Evolutionary conservation across 2,113 vertebrate species (phyloP).

Genomic region (Silurus asotus): DNA sequence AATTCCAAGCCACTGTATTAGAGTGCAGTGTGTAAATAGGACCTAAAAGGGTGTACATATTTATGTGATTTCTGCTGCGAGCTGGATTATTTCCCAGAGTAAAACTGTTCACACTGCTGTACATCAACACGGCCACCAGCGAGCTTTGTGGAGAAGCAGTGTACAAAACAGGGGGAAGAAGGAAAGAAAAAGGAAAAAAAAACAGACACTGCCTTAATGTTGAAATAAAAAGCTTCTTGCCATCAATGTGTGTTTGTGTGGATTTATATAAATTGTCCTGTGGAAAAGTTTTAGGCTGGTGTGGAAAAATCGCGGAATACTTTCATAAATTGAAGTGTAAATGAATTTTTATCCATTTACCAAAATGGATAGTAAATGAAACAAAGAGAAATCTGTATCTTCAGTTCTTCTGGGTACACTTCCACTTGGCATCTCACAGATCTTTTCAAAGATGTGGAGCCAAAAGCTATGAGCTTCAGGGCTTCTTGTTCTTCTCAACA

Average conservation of each 20-base stretch:
- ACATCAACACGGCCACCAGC: conserved; percentile 76
- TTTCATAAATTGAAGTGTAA: too few relatives aligned
- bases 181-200: background rate
- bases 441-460: too few relatives aligned
- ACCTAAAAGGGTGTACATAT: conserved; percentile 82
- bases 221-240: conserved; percentile 83
- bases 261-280: too few relatives aligned
- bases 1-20: conserved; percentile 73
- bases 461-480: too few relatives aligned
- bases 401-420: too few relatives aligned
- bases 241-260: conserved; percentile 60
- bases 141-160: conserved; percentile 78
- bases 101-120: conserved; percentile 75
- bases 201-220: conserved; percentile 80
- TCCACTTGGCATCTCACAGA: too few relatives aligned
- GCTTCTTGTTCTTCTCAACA: too few relatives aligned
- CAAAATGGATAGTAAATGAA: too few relatives aligned
- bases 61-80: conserved; percentile 73
- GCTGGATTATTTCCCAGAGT: conserved; percentile 70
- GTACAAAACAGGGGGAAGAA: conserved; percentile 53
- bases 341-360: too few relatives aligned
- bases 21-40: conserved; percentile 80
- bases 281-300: too few relatives aligned
- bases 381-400: too few relatives aligned
- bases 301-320: too few relatives aligned